Evolutionary conservation across 2,888 invertebrate species (phyloP).

Genomic region (Macropis europaea): DNA sequence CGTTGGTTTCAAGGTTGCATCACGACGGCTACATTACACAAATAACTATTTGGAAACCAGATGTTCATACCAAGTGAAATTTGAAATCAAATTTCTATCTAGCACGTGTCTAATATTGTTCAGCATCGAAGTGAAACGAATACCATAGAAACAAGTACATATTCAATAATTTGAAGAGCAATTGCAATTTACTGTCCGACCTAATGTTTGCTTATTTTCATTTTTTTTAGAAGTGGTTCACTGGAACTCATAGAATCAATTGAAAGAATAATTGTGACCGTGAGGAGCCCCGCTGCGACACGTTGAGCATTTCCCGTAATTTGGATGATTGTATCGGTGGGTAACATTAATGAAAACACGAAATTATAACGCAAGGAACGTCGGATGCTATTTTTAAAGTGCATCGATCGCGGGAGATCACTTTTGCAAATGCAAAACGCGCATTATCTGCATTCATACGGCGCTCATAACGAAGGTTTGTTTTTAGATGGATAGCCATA

Average conservation of each 20-base stretch:
- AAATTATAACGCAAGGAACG: not conserved
- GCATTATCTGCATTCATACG: conserved; percentile 42
- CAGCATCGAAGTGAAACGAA: not conserved
- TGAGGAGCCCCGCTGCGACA: conserved; percentile 20
- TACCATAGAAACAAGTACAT: not conserved
- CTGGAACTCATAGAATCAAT: conserved; percentile 30
- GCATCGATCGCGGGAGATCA: conserved; percentile 9
- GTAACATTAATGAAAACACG: not conserved
- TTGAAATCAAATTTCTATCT: conserved; percentile 4
- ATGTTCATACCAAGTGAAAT: not conserved
- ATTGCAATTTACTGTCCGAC: not conserved
- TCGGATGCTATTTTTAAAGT: conserved; percentile 20
- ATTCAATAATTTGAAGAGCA: not conserved
- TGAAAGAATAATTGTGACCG: conserved; percentile 28
- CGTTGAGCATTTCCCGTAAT: conserved; percentile 12
- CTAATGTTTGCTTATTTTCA: not conserved
- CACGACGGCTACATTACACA: not conserved
- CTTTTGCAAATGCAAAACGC: conserved; percentile 31
- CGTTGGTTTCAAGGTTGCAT: not conserved
- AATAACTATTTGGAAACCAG: conserved; percentile 3
- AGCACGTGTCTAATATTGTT: not conserved
- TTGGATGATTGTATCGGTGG: not conserved
- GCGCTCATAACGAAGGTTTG: conserved; percentile 30
- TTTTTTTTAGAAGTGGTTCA: not conserved
- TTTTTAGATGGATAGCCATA: conserved; percentile 62